Evolutionary conservation across 2,113 vertebrate species (phyloP).

Genomic region (Parus major): DNA sequence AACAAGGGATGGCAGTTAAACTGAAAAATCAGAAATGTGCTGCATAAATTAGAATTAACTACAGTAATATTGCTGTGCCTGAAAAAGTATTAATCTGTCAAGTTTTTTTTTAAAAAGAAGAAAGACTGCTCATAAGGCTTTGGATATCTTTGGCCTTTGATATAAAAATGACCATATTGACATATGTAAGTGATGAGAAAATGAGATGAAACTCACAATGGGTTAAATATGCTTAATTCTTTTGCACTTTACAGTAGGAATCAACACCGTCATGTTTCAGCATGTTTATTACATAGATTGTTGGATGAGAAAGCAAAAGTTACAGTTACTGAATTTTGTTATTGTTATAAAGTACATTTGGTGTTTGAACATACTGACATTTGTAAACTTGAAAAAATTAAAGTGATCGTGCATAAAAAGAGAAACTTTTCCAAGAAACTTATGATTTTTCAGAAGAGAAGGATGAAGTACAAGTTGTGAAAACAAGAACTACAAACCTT

Average conservation of each 20-base stretch:
- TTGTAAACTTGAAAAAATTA: not conserved
- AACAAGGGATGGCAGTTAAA: constrained; percentile 21
- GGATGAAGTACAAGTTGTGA: not conserved
- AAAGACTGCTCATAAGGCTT: not conserved
- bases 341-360: not conserved
- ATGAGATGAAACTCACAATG: not conserved
- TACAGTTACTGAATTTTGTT: not conserved
- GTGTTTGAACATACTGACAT: not conserved
- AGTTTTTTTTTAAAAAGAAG: not conserved
- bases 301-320: not conserved
- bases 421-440: not conserved
- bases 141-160: not conserved
- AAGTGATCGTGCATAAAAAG: not conserved
- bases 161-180: not conserved
- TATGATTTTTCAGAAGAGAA: not conserved
- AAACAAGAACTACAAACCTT: not conserved
- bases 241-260: not conserved
- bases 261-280: not conserved
- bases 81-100: not conserved
- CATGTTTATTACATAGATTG: not conserved
- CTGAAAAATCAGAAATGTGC: not conserved
- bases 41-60: constrained; percentile 30
- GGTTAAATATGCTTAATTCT: not conserved
- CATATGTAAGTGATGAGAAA: not conserved
- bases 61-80: not conserved